Evolutionary conservation across 2,888 invertebrate genomes (phyloP).

Genomic region (Drosophila engyochracea): DNA sequence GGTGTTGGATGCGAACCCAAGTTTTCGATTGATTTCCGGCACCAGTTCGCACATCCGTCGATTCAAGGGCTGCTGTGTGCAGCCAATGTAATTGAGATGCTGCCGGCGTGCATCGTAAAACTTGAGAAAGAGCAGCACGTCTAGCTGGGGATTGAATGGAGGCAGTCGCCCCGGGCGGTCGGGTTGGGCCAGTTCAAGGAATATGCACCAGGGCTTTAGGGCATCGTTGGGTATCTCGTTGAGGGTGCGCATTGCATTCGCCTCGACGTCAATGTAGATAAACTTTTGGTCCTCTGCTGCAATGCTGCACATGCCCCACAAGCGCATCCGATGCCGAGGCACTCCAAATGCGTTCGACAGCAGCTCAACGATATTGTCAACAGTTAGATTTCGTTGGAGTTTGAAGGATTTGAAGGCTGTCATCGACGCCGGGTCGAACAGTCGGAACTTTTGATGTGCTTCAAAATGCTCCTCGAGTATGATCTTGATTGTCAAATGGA

Average conservation of each 20-base stretch:
- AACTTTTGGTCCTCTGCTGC: slow-evolving; percentile 87
- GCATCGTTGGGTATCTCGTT: slow-evolving; percentile 87
- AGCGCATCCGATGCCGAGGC: slow-evolving; percentile 93
- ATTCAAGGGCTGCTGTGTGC: slow-evolving; percentile 93
- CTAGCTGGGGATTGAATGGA: slow-evolving; percentile 96
- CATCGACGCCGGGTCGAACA: slow-evolving; percentile 96
- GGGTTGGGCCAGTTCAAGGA: slow-evolving; percentile 94
- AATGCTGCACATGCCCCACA: slow-evolving; percentile 94
- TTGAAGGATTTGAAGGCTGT: slow-evolving; percentile 90
- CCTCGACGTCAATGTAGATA: slow-evolving; percentile 92
- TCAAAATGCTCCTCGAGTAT: slow-evolving; percentile 95
- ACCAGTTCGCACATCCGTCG: slow-evolving; percentile 94
- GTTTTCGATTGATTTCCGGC: slow-evolving; percentile 94
- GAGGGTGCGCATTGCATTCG: slow-evolving; percentile 88
- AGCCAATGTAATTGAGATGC: slow-evolving; percentile 98
- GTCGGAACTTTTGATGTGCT: slow-evolving; percentile 97
- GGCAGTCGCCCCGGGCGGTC: slow-evolving; percentile 91
- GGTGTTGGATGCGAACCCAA: slow-evolving; percentile 94
- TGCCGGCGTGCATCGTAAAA: slow-evolving; percentile 97
- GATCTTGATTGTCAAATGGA: slow-evolving; percentile 90
- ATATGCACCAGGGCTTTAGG: slow-evolving; percentile 92
- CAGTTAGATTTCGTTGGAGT: slow-evolving; percentile 94
- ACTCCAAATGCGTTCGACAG: slow-evolving; percentile 96
- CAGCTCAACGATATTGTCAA: slow-evolving; percentile 93
- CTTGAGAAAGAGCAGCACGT: slow-evolving; percentile 86